A percentile compares a stretch with the other conserved stretches of the same genome.
Evolutionary conservation across 2,113 vertebrate genomes (phyloP).

Genomic region (Hirundichthys speculiger): DNA sequence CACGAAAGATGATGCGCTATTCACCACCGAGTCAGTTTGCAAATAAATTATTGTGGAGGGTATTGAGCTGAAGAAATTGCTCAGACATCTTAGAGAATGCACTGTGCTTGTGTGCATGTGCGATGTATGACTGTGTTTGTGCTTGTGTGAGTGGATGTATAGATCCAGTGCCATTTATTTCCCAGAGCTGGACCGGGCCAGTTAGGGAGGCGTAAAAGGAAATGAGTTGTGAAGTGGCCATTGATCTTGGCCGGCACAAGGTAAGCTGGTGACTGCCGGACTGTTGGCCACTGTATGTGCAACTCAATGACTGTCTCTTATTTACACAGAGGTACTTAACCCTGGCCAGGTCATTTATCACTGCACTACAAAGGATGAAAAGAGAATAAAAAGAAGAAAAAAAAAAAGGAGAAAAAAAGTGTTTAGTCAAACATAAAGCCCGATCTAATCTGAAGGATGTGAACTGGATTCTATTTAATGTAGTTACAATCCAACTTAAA

Average conservation of each 20-base stretch:
- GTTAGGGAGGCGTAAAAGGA: constrained; percentile 83
- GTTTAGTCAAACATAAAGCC: constrained; percentile 17
- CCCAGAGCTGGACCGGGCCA: constrained; percentile 71
- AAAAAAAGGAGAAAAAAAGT: not conserved
- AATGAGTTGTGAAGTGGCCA: constrained; percentile 84
- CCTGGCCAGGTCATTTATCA: constrained; percentile 61
- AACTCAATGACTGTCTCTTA: constrained; percentile 65
- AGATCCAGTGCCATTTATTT: constrained; percentile 81
- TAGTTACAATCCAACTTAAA: no score
- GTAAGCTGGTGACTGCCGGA: constrained; percentile 54
- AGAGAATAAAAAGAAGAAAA: not conserved
- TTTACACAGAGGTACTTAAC: constrained; percentile 70
- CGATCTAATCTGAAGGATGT: no score
- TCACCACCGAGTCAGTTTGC: constrained; percentile 52
- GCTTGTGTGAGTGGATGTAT: constrained; percentile 71
- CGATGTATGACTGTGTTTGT: constrained; percentile 35
- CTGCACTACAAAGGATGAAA: constrained; percentile 24
- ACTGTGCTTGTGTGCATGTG: constrained; percentile 10
- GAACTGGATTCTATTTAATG: no score
- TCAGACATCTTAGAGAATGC: constrained; percentile 38
- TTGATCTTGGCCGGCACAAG: constrained; percentile 75
- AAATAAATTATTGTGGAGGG: constrained; percentile 71
- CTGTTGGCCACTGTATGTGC: constrained; percentile 55
- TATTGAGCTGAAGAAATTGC: constrained; percentile 69
- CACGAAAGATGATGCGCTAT: constrained; percentile 56